These are phyloP conservation scores for Pygocentrus nattereri DNA, from an alignment of 2,797 vertebrate species.

Conservation along the genomic window DNA sequence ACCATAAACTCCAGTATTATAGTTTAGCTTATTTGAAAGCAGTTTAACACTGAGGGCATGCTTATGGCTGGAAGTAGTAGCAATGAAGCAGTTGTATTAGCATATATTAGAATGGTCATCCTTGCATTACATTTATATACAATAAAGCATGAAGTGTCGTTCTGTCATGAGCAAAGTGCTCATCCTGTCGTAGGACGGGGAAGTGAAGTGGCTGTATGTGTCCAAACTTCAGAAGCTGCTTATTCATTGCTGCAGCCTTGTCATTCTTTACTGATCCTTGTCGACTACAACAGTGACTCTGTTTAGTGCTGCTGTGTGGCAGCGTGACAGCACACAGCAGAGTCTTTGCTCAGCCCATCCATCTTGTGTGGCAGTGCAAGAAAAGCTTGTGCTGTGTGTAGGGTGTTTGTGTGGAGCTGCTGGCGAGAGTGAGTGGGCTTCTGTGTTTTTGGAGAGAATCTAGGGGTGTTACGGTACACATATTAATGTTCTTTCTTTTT, in stretches of 20 bases:
- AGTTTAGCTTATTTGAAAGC: not conserved
- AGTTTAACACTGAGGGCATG: not conserved
- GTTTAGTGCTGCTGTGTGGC: conserved; percentile 23
- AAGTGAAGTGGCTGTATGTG: not conserved
- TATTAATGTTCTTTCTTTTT: not conserved
- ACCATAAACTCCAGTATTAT: not conserved
- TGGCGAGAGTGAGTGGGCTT: not conserved
- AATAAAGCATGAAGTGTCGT: not conserved
- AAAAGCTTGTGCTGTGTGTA: conserved; percentile 20
- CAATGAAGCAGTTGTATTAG: not conserved
- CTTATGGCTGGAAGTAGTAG: not conserved
- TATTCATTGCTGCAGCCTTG: conserved; percentile 25
- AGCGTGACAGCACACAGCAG: conserved; percentile 13
- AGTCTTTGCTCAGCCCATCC: conserved; percentile 34
- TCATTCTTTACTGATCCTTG: conserved; percentile 8
- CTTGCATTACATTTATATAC: not conserved
- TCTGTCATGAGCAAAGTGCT: not conserved
- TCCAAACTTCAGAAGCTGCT: conserved; percentile 27
- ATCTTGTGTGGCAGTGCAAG: conserved; percentile 36
- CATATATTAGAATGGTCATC: not conserved
- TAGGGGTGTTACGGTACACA: not conserved
- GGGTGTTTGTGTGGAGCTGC: conserved; percentile 6
- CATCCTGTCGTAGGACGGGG: not conserved
- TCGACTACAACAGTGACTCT: conserved; percentile 31
- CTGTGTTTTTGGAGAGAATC: not conserved